Percentiles rank a stretch among this genome's conserved stretches.
phyloP scores from a whole-genome alignment of 2,797 vertebrate genomes.

The Aulostomus chinensis region DNA sequence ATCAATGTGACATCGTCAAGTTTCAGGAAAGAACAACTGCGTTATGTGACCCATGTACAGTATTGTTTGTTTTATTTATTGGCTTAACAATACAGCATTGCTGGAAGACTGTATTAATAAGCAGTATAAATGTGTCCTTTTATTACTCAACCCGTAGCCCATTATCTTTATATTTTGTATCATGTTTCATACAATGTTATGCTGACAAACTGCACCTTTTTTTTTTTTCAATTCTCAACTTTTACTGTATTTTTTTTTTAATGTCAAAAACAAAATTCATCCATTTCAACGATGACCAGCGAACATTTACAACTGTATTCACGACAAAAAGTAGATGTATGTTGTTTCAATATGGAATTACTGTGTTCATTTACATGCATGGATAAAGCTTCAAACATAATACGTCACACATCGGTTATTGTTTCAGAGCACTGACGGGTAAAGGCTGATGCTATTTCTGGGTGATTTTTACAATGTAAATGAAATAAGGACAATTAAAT shows the following conservation, averaged over 20 bases:
- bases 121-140: constrained; percentile 59
- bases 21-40: constrained; percentile 56
- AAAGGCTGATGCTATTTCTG: constrained; percentile 19
- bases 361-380: constrained; percentile 16
- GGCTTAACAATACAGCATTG: constrained; percentile 69
- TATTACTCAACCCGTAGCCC: constrained; percentile 45
- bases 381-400: constrained; percentile 20
- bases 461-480: constrained; percentile 44
- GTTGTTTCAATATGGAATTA: constrained; percentile 7
- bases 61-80: constrained; percentile 82
- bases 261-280: constrained; percentile 12
- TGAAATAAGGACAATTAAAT: constrained; percentile 54
- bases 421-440: constrained; percentile 36
- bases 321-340: constrained; percentile 6
- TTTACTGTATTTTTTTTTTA: constrained; percentile 22
- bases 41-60: constrained; percentile 62
- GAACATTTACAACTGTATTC: neutral
- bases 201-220: constrained; percentile 57
- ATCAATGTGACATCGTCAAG: constrained; percentile 48
- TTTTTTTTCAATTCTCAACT: constrained; percentile 32
- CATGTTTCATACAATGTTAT: constrained; percentile 45
- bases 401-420: constrained; percentile 26
- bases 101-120: constrained; percentile 70
- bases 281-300: neutral
- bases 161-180: constrained; percentile 52